Percentiles rank a stretch among this genome's conserved stretches.
Conservation (phyloP, 2,113 vertebrate species). For the Furnarius figulus region DNA sequence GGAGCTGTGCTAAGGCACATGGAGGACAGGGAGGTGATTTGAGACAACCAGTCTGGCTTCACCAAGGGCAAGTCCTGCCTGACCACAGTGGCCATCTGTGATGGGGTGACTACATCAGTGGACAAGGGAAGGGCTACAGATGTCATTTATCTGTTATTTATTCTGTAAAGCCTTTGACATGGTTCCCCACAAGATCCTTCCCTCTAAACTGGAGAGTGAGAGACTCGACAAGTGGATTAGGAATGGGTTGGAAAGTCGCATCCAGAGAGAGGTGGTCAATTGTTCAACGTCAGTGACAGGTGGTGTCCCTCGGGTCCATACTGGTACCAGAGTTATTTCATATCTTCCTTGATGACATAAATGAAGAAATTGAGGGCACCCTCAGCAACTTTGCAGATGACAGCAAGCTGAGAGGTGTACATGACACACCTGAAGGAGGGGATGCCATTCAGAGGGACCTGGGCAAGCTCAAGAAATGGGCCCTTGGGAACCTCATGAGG, state of each 20-base stretch:
- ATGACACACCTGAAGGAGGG: background rate
- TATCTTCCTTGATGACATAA: background rate
- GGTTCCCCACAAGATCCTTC: background rate
- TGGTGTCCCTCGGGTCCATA: background rate
- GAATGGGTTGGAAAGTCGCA: background rate
- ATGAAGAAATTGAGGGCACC: background rate
- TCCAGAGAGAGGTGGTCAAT: background rate
- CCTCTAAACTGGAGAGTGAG: background rate
- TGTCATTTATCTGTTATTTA: background rate
- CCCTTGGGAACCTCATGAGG: background rate
- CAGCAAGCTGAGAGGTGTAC: background rate
- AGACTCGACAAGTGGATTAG: background rate
- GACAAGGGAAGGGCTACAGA: background rate
- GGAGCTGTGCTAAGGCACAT: background rate
- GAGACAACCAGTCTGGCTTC: background rate
- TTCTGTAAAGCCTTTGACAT: background rate
- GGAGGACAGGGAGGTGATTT: background rate
- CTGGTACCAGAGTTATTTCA: background rate
- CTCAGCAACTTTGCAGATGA: background rate
- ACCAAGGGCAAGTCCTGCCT: background rate
- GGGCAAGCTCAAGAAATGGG: background rate
- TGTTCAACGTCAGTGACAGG: background rate
- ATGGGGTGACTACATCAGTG: background rate
- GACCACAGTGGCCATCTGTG: background rate
- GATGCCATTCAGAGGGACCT: background rate